Base-by-base conservation (phyloP, 2,797 vertebrate species). In the Clarias laeviceps region DNA sequence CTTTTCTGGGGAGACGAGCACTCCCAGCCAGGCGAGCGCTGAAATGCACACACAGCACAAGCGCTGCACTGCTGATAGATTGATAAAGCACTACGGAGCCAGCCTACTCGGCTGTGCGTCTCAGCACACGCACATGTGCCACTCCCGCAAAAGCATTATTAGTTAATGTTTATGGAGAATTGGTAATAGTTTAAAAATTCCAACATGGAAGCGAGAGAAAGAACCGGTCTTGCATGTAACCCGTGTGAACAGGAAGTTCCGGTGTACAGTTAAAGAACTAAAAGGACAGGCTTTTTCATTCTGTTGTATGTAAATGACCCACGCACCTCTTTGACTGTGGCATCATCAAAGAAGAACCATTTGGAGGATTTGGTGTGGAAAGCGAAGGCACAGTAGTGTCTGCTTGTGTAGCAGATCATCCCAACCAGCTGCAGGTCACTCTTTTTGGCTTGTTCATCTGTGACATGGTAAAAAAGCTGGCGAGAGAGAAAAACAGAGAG, bases 311-410 rank as follows among this genome's bases (percentile, higher is more conserved):
- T 17, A 62, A 40, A 5, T 40, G 5, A 22, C 29, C 14, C 18
- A 82, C 91, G 93, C 91, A 98, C 98, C 97, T 99, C 98, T 93
- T 99, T 99, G 20, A 99, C 98, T n/a, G 96, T 98, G 82, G 98
- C 98, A 40, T 99, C 98, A 87, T 99, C 98, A 90, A 99, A 99
- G 88, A 99, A 97, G 84, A 99, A 95, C 98, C 98, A 99, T 88
- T 98, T 98, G 93, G 97, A 96, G 82, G 96, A 97, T 93, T 97
- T 99, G 82, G 97, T 98, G 91, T 99, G 98, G 91, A 96, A 97
- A 86, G 98, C 95, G 87, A 99, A 99, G 96, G 98, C 95, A 95
- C 98, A 99, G 88, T 99, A 99, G 92, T 99, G 98, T 89, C 93
- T 94, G 92, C 97, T 99, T 84, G 96, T 95, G 90, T 98, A 99